A percentile compares a stretch with the other conserved stretches of the same genome.
Evolutionary conservation across 2,113 vertebrate species (phyloP).

Genomic region (Pristiophorus japonicus): DNA sequence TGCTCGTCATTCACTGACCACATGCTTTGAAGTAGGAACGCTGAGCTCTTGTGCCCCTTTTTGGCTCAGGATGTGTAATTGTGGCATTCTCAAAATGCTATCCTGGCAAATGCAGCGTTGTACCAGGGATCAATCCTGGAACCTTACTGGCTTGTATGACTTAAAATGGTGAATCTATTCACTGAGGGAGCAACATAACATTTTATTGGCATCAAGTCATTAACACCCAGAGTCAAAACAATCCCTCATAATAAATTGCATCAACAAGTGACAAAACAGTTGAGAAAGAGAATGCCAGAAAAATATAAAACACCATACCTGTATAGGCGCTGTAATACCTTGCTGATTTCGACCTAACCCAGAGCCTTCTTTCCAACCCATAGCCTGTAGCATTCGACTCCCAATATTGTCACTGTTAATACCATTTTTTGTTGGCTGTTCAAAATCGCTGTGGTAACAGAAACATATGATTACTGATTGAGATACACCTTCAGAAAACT

Average conservation of each 20-base stretch:
- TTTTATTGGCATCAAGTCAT: not conserved
- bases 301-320: conserved; percentile 26
- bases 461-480: conserved; percentile 39
- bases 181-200: not conserved
- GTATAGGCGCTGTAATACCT: conserved; percentile 43
- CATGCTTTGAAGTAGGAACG: not conserved
- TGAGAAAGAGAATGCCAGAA: not conserved
- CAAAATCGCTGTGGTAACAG: conserved; percentile 54
- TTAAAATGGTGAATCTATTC: not conserved
- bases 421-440: conserved; percentile 50
- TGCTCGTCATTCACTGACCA: not conserved
- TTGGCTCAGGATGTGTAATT: not conserved
- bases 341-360: conserved; percentile 58
- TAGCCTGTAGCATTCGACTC: conserved; percentile 52
- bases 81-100: not conserved
- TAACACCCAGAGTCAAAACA: not conserved
- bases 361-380: conserved; percentile 57
- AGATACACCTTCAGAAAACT: not conserved
- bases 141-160: not conserved
- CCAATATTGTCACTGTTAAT: conserved; percentile 58
- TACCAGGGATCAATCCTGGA: not conserved
- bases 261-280: not conserved
- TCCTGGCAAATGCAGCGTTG: not conserved
- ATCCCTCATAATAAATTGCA: not conserved
- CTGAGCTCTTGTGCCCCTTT: not conserved